phyloP scores from a whole-genome alignment of 2,113 vertebrate genomes.

The Lagenorhynchus albirostris region DNA sequence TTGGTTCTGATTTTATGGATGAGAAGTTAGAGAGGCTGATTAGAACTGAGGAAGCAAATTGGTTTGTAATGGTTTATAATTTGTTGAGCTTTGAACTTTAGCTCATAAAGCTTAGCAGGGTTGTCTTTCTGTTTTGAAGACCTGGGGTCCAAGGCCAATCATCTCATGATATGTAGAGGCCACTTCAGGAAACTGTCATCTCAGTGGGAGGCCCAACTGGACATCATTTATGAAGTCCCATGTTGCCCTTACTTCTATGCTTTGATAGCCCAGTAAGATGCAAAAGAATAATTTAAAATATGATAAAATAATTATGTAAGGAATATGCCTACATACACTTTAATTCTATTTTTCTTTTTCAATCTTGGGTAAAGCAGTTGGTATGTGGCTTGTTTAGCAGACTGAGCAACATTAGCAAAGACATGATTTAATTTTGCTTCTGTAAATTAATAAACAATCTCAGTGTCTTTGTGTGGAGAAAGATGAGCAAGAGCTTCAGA shows the following conservation, averaged over 20 bases:
- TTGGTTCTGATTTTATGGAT: slow-evolving; percentile 78
- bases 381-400: not conserved
- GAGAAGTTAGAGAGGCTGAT: slow-evolving; percentile 82
- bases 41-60: slow-evolving; percentile 78
- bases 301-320: not conserved
- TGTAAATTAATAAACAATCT: not conserved
- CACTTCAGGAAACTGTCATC: not conserved
- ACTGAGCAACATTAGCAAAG: not conserved
- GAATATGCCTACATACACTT: not conserved
- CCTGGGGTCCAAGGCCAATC: slow-evolving; percentile 72
- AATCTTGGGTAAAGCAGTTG: not conserved
- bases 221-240: not conserved
- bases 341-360: not conserved
- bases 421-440: not conserved
- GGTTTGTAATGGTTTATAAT: slow-evolving; percentile 79
- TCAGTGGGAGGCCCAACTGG: not conserved
- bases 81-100: slow-evolving; percentile 79
- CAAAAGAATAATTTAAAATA: not conserved
- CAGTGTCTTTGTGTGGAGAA: not conserved
- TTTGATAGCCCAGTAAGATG: not conserved
- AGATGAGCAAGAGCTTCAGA: not conserved
- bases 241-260: not conserved
- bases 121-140: slow-evolving; percentile 75
- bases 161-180: not conserved
- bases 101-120: slow-evolving; percentile 73